Evolutionary conservation across 2,797 vertebrate species (phyloP), one percentile per base, ranked within the genome.

Genomic region (Liasis olivaceus): DNA sequence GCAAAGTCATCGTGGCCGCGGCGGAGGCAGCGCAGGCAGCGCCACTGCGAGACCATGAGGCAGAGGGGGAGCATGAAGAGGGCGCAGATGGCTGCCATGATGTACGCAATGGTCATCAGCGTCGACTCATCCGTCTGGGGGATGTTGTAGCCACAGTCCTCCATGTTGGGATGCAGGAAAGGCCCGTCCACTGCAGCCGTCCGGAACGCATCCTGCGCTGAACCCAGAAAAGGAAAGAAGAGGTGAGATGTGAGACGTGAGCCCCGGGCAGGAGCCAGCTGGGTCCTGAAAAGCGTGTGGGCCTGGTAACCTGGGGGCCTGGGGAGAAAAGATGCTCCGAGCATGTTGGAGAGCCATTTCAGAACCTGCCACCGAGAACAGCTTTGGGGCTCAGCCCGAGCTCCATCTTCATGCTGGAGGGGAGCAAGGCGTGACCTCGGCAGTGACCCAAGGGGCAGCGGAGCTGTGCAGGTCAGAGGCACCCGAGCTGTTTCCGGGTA

Each of bases 31-130:
- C 98, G 99, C 88, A 98, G 98, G 86, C 99, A 99, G 96, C 99
- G 99, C 99, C 99, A 99, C 98, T 99, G 99, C 94, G 99, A 99
- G 95, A 99, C 98, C 99, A 99, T 99, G 97, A 99, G 98, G 98
- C 99, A 99, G 95, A 99, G 98, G 0, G 99, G 99, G 96, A 99
- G 98, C 99, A 99, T 99, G 98, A 99, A 99, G 95, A 99, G 99
- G n/a, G 99, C 99, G 1, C 99, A 99, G 97, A 99, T 99, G 95
- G 99, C 99, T 0, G 99, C 99, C 99, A 99, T 99, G 94, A 99
- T 98, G 89, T 99, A 99, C 94, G 99, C 99, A 31, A 99, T 99
- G 97, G 99, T 99, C 99, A 99, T 99, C 26, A 99, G 98, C 0
- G 99, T 99, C 42, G 99, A 99, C 96, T 99, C 99, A 1, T 99